Evolutionary conservation across 2,888 invertebrate species (phyloP).

Genomic region (Merodon equestris): DNA sequence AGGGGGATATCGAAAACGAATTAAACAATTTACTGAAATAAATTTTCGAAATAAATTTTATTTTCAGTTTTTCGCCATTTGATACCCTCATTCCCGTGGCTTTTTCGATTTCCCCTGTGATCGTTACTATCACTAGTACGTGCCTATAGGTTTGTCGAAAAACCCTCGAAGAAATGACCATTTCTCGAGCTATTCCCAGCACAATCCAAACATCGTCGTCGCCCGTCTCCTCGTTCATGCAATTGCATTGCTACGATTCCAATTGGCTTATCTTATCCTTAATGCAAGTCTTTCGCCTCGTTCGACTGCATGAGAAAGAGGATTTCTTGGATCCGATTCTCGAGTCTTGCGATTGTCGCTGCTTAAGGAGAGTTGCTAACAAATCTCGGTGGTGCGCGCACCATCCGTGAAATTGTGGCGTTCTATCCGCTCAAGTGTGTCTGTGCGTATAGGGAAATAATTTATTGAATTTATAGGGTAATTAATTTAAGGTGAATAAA

Average conservation of each 20-base stretch:
- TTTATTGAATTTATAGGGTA: constrained; percentile 71
- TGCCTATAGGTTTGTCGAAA: too few species aligned
- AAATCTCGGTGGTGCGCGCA: constrained; percentile 44
- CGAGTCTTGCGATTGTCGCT: neutral
- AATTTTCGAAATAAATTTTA: constrained; percentile 62
- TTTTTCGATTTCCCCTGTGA: constrained; percentile 14
- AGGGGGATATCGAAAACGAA: neutral
- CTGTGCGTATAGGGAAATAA: constrained; percentile 67
- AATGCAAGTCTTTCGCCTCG: constrained; percentile 43
- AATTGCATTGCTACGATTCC: too few species aligned
- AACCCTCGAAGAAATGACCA: constrained; percentile 36
- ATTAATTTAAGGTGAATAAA: constrained; percentile 71
- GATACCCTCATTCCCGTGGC: too few species aligned
- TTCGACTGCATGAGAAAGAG: too few species aligned
- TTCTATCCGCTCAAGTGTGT: neutral
- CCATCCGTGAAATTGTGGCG: constrained; percentile 46
- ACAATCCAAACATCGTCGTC: too few species aligned
- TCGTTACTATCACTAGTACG: constrained; percentile 57
- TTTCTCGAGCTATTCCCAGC: constrained; percentile 13
- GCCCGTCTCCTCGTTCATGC: too few species aligned
- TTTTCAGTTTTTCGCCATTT: too few species aligned
- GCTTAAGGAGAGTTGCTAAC: neutral
- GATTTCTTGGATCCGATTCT: too few species aligned
- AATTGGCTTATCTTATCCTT: constrained; percentile 64
- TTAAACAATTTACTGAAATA: constrained; percentile 34